phyloP scores from a whole-genome alignment of 1,140 invertebrate genomes.

The Anastrepha ludens region DNA sequence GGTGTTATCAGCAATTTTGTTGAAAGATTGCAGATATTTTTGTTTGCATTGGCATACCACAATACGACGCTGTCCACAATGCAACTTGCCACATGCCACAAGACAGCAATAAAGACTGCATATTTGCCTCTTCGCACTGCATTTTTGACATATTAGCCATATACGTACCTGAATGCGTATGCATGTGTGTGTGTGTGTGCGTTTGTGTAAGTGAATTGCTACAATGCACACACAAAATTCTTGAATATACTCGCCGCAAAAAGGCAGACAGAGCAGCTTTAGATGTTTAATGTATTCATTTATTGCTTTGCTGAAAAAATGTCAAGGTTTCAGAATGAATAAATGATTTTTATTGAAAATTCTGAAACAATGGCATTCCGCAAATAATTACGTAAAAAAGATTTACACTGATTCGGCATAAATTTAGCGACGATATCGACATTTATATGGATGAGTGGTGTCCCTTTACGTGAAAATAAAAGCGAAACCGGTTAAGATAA shows the following conservation, averaged over 20 bases:
- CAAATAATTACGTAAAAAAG: not conserved
- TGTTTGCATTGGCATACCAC: constrained; percentile 20
- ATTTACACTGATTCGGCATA: not conserved
- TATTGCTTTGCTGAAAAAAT: too few species aligned
- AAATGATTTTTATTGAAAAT: not conserved
- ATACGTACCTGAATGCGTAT: not conserved
- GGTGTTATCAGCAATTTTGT: constrained; percentile 51
- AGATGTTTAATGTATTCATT: not conserved
- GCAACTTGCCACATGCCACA: constrained; percentile 29
- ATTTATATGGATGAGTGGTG: too few species aligned
- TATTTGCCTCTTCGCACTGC: not conserved
- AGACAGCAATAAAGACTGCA: not conserved
- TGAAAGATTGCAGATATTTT: constrained; percentile 29
- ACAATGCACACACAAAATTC: too few species aligned
- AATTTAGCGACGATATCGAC: too few species aligned
- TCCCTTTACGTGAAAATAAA: too few species aligned
- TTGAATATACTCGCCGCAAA: too few species aligned
- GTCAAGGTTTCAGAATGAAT: not conserved
- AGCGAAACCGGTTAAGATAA: too few species aligned
- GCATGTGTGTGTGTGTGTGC: not conserved
- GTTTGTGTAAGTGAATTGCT: too few species aligned
- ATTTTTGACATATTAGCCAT: not conserved
- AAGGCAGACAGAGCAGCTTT: not conserved
- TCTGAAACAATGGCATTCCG: not conserved
- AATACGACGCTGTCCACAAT: not conserved